Evolutionary conservation across 2,113 vertebrate species (phyloP).

Genomic region (Macrotus californicus): DNA sequence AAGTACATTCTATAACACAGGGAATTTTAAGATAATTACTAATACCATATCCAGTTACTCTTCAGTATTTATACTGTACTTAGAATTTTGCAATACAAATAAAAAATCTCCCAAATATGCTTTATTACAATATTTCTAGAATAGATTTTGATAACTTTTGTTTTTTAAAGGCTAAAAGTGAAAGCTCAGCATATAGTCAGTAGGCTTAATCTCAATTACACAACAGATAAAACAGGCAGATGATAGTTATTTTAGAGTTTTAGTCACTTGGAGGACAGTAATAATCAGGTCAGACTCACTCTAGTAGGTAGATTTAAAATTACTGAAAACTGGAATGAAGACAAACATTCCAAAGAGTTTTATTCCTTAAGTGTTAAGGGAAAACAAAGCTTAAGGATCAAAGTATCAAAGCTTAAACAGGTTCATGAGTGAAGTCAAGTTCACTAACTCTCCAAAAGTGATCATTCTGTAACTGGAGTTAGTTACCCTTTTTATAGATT

Average conservation of each 20-base stretch:
- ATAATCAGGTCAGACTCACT: background rate
- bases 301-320: background rate
- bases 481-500: background rate
- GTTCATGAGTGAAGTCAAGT: background rate
- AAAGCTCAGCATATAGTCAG: background rate
- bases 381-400: background rate
- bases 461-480: background rate
- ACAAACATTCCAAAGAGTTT: background rate
- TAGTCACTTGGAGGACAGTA: background rate
- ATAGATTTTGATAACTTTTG: background rate
- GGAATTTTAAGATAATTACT: background rate
- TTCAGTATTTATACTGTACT: background rate
- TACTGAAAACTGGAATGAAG: background rate
- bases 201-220: background rate
- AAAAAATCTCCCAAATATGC: background rate
- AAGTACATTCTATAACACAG: background rate
- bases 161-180: background rate
- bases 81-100: background rate
- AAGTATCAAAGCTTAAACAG: background rate
- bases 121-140: background rate
- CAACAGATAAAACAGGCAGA: background rate
- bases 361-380: background rate
- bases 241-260: background rate
- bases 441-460: background rate
- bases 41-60: background rate